Percentiles rank a stretch among this genome's conserved stretches.
Conservation (phyloP, 2,113 vertebrate genomes). For the Salvelinus namaycush region DNA sequence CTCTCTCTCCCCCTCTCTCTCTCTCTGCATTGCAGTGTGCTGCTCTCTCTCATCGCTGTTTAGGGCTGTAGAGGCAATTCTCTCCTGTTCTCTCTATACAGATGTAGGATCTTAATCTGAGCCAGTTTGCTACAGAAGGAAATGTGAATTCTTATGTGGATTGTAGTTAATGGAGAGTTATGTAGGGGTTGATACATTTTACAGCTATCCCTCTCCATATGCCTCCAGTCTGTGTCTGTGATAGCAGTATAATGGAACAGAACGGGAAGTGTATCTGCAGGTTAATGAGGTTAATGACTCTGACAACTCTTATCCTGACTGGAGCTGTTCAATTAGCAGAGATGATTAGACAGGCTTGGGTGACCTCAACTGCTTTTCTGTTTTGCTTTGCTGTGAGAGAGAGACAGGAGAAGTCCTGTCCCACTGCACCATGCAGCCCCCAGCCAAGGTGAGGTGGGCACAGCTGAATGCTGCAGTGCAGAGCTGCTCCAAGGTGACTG, state of each 20-base stretch:
- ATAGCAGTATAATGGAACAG: too few relatives aligned
- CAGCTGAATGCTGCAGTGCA: constrained; percentile 43
- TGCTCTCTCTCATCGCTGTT: constrained; percentile 38
- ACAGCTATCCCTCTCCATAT: constrained; percentile 8
- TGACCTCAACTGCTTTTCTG: constrained; percentile 7
- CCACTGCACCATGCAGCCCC: constrained; percentile 5
- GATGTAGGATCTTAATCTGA: too few relatives aligned
- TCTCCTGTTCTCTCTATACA: too few relatives aligned
- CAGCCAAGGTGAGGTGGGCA: constrained; percentile 23
- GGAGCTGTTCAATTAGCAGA: constrained; percentile 44
- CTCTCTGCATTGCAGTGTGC: constrained; percentile 63
- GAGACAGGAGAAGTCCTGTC: neutral
- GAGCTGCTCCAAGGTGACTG: constrained; percentile 39
- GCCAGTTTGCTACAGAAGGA: too few relatives aligned
- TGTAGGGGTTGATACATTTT: too few relatives aligned
- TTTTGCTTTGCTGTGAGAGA: neutral
- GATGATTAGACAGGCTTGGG: constrained; percentile 25
- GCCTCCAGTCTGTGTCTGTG: neutral
- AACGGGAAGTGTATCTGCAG: constrained; percentile 27
- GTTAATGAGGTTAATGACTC: constrained; percentile 43
- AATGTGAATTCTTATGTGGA: too few relatives aligned
- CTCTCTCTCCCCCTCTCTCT: constrained; percentile 12
- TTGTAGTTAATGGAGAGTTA: too few relatives aligned
- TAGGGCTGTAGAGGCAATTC: constrained; percentile 8
- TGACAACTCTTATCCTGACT: constrained; percentile 34